Conservation (phyloP, 2,113 vertebrate species). For the Coregonus clupeaformis region DNA sequence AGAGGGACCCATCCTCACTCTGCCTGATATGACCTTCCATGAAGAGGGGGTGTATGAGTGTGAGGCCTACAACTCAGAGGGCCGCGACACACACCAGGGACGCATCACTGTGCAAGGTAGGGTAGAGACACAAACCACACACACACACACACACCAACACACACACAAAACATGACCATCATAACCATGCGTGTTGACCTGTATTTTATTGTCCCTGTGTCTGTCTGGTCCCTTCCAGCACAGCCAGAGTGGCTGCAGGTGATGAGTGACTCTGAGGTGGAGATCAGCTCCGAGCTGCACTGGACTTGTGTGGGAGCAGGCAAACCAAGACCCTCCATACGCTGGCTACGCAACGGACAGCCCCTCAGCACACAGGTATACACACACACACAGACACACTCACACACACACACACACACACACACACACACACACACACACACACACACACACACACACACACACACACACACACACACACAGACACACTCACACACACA, state of each 20-base stretch:
- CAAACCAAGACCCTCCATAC: slow-evolving; percentile 85
- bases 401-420: not conserved
- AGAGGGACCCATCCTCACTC: slow-evolving; percentile 77
- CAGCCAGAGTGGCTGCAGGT: slow-evolving; percentile 93
- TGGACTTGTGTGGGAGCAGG: slow-evolving; percentile 90
- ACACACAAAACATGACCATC: too few relatives aligned
- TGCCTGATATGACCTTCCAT: slow-evolving; percentile 85
- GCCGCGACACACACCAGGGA: slow-evolving; percentile 84
- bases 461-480: too few relatives aligned
- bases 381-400: not conserved
- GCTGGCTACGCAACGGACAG: slow-evolving; percentile 88
- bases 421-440: not conserved
- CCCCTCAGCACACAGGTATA: slow-evolving; percentile 84
- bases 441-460: not conserved
- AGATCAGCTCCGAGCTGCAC: slow-evolving; percentile 88
- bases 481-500: too few relatives aligned
- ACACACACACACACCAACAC: not conserved
- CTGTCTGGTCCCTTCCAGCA: slow-evolving; percentile 66
- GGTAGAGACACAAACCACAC: not conserved
- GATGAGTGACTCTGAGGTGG: slow-evolving; percentile 91
- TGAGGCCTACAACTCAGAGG: slow-evolving; percentile 87
- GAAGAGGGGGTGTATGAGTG: slow-evolving; percentile 95
- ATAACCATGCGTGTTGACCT: too few relatives aligned
- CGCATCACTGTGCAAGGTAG: slow-evolving; percentile 91
- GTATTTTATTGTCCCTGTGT: not conserved